phyloP scores from a whole-genome alignment of 2,888 invertebrate genomes.

The Drosophila niveifrons region DNA sequence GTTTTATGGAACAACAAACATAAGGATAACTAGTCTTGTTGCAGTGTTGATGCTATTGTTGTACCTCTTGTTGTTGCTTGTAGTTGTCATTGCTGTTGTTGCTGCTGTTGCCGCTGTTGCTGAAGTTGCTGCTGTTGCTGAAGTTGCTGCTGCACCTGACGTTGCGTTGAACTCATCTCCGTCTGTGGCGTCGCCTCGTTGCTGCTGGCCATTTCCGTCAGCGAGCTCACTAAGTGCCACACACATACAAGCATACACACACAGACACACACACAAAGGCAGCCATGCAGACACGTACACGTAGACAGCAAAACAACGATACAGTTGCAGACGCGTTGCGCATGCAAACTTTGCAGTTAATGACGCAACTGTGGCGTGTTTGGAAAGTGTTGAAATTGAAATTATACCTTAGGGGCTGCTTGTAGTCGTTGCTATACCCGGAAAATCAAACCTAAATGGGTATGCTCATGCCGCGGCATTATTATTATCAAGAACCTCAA shows the following conservation, averaged over 20 bases:
- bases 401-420: slow-evolving; percentile 75
- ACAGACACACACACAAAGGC: slow-evolving; percentile 12
- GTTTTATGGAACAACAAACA: slow-evolving; percentile 73
- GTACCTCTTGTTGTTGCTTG: slow-evolving; percentile 12
- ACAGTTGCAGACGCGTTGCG: slow-evolving; percentile 60
- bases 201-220: slow-evolving; percentile 73
- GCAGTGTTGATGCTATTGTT: slow-evolving; percentile 29
- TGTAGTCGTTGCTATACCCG: slow-evolving; percentile 15
- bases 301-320: slow-evolving; percentile 23
- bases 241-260: slow-evolving; percentile 10
- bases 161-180: slow-evolving; percentile 74
- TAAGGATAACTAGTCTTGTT: slow-evolving; percentile 38
- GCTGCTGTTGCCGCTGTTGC: slow-evolving; percentile 9
- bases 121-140: slow-evolving; percentile 19
- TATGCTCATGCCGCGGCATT: not conserved
- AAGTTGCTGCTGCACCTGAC: slow-evolving; percentile 67
- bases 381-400: slow-evolving; percentile 82
- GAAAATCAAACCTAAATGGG: not conserved
- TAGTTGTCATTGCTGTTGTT: slow-evolving; percentile 28
- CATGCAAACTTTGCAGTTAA: slow-evolving; percentile 79
- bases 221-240: slow-evolving; percentile 65
- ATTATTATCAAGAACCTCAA: no score
- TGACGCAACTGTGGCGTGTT: slow-evolving; percentile 80
- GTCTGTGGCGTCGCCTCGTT: slow-evolving; percentile 42
- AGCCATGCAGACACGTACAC: slow-evolving; percentile 15